Percentiles rank a stretch among this genome's conserved stretches.
These are phyloP conservation scores for Lasiommata megera DNA, from an alignment of 2,888 invertebrate genomes.

Conservation along the genomic window DNA sequence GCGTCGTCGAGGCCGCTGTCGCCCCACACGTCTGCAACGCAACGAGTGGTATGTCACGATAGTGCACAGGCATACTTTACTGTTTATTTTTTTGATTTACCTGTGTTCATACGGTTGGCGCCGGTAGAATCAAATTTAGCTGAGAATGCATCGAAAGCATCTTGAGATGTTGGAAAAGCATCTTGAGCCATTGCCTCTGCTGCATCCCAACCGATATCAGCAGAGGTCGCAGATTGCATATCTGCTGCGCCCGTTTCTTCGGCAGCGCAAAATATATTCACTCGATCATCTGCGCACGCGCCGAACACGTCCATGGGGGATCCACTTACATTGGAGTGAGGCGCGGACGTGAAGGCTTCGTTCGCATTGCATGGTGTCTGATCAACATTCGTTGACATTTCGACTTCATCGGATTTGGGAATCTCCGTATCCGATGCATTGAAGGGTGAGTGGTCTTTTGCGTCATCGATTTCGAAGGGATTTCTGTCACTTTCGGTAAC, in stretches of 20 bases:
- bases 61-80: too few relatives aligned
- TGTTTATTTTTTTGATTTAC: constrained; percentile 40
- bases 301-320: constrained; percentile 43
- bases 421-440: constrained; percentile 40
- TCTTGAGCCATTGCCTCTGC: constrained; percentile 56
- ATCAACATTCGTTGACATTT: constrained; percentile 37
- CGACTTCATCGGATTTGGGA: constrained; percentile 44
- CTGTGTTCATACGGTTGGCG: constrained; percentile 55
- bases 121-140: constrained; percentile 91
- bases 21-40: constrained; percentile 60
- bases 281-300: constrained; percentile 31
- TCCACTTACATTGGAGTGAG: constrained; percentile 13
- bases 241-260: constrained; percentile 35
- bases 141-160: constrained; percentile 92
- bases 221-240: constrained; percentile 31
- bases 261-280: constrained; percentile 30
- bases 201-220: constrained; percentile 52
- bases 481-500: constrained; percentile 51
- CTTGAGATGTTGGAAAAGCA: constrained; percentile 58
- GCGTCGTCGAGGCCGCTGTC: constrained; percentile 50
- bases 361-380: constrained; percentile 34
- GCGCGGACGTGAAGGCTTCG: constrained; percentile 34
- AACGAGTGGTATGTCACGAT: background rate
- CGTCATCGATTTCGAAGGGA: constrained; percentile 56
- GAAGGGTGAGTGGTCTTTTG: constrained; percentile 37